phyloP scores from a whole-genome alignment of 2,888 invertebrate species.

The Hydropsyche betteni region DNA sequence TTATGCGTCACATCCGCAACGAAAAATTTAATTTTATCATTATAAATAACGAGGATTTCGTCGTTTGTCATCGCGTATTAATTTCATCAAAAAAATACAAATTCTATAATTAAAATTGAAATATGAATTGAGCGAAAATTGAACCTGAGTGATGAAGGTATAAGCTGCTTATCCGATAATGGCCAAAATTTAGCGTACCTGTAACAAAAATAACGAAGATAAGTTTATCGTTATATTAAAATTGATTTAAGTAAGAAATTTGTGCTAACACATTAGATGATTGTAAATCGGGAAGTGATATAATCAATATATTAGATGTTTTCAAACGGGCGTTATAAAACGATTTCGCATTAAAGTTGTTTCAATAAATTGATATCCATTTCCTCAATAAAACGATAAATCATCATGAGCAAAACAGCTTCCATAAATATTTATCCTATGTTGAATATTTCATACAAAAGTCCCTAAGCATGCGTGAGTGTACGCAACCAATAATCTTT shows the following conservation, averaged over 20 bases:
- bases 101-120: too few species aligned
- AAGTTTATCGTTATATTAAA: slow-evolving; percentile 7
- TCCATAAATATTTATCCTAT: slow-evolving; percentile 39
- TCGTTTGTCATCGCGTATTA: not conserved
- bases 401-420: slow-evolving; percentile 42
- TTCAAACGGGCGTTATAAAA: slow-evolving; percentile 10
- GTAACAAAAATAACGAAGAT: slow-evolving; percentile 19
- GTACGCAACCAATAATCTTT: not conserved
- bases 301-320: slow-evolving; percentile 26
- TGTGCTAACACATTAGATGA: slow-evolving; percentile 15
- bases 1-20: not conserved
- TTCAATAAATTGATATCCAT: slow-evolving; percentile 43
- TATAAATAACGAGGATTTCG: not conserved
- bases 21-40: not conserved
- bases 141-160: not conserved
- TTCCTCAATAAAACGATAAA: slow-evolving; percentile 47
- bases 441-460: slow-evolving; percentile 43
- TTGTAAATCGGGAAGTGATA: slow-evolving; percentile 23
- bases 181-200: slow-evolving; percentile 12
- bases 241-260: not conserved
- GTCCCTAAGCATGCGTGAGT: not conserved
- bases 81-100: not conserved
- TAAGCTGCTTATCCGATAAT: not conserved
- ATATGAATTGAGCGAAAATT: too few species aligned
- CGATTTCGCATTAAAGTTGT: slow-evolving; percentile 30